These are phyloP conservation scores for Callipepla californica DNA, from an alignment of 2,113 vertebrate species.

Conservation along the genomic window DNA sequence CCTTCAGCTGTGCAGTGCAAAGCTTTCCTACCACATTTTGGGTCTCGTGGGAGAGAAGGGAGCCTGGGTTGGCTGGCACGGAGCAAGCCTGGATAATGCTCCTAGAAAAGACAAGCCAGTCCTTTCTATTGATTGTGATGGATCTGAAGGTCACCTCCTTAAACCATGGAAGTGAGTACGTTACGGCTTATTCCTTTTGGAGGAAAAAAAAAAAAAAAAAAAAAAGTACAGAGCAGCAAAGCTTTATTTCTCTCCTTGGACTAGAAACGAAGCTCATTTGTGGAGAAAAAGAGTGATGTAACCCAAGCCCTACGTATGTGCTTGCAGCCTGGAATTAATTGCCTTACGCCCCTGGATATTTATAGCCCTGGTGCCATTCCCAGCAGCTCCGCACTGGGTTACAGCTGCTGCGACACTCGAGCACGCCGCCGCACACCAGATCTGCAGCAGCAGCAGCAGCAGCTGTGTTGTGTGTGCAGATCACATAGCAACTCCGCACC, in stretches of 20 bases:
- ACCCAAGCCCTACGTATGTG: neutral
- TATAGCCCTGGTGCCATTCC: constrained; percentile 15
- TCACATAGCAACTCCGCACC: constrained; percentile 38
- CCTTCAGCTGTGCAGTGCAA: neutral
- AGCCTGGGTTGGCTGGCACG: accelerated
- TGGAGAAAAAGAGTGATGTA: neutral
- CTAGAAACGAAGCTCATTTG: neutral
- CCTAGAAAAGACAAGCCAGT: neutral
- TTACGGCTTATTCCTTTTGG: neutral
- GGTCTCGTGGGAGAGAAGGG: neutral
- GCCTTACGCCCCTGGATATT: constrained; percentile 8
- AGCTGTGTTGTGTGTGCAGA: constrained; percentile 59
- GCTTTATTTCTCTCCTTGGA: neutral
- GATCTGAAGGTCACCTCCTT: neutral
- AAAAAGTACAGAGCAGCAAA: neutral
- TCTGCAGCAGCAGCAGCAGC: neutral
- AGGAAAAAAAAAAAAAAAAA: neutral
- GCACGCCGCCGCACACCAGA: neutral
- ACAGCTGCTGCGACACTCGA: neutral
- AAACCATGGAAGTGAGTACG: neutral
- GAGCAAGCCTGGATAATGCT: neutral
- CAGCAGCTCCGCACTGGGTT: neutral
- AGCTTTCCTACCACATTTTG: neutral
- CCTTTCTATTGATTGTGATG: neutral
- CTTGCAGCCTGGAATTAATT: neutral